These are phyloP conservation scores for Iphiclides podalirius DNA, from an alignment of 2,888 invertebrate genomes.

Conservation along the genomic window DNA sequence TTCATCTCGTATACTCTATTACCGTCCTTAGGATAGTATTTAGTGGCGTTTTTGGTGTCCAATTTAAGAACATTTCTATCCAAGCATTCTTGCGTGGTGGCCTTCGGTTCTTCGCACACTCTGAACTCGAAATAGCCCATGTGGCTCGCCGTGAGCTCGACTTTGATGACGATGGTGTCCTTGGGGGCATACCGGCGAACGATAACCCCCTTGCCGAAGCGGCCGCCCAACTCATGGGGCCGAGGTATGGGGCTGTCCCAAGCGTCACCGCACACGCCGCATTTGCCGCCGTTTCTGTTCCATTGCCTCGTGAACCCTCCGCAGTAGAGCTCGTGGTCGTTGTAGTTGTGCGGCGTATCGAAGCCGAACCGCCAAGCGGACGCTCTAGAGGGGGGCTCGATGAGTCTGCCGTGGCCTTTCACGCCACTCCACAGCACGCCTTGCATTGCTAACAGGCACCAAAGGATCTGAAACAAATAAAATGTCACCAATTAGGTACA, in stretches of 20 bases:
- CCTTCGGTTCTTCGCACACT: slow-evolving; percentile 86
- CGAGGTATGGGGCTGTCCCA: slow-evolving; percentile 87
- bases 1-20: slow-evolving; percentile 89
- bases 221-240: slow-evolving; percentile 90
- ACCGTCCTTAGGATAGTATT: slow-evolving; percentile 88
- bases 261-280: slow-evolving; percentile 92
- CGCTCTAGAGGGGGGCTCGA: slow-evolving; percentile 92
- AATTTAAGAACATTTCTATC: slow-evolving; percentile 85
- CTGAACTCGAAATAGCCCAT: slow-evolving; percentile 93
- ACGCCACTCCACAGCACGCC: slow-evolving; percentile 53
- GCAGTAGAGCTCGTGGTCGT: slow-evolving; percentile 93
- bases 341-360: slow-evolving; percentile 92
- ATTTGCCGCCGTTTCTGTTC: slow-evolving; percentile 89
- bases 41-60: slow-evolving; percentile 70
- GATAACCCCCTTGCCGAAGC: slow-evolving; percentile 89
- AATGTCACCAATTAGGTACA: too few relatives aligned
- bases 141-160: slow-evolving; percentile 94
- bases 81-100: slow-evolving; percentile 87
- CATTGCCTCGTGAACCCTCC: slow-evolving; percentile 93
- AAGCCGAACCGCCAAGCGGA: slow-evolving; percentile 95
- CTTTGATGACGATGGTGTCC: slow-evolving; percentile 84
- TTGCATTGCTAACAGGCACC: slow-evolving; percentile 54
- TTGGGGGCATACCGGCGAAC: slow-evolving; percentile 88
- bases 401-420: slow-evolving; percentile 85
- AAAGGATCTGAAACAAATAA: slow-evolving; percentile 59